Conservation (phyloP, 2,113 vertebrate species). For the Chunga burmeisteri region DNA sequence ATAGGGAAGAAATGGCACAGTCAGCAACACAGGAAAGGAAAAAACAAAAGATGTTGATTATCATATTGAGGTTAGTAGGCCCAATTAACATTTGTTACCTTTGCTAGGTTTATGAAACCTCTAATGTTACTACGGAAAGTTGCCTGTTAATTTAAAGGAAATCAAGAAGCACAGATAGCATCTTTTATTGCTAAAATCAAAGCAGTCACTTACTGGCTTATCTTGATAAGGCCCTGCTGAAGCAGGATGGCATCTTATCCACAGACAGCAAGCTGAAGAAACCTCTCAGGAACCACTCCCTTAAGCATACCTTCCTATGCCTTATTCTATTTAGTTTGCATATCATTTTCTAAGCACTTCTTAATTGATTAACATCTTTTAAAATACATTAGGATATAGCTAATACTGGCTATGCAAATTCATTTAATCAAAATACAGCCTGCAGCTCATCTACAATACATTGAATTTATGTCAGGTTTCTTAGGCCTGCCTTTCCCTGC, state of each 20-base stretch:
- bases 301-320: not conserved
- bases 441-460: not conserved
- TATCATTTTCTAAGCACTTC: conserved; percentile 9
- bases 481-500: not conserved
- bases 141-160: conserved; percentile 20
- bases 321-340: conserved; percentile 4
- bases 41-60: not conserved
- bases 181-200: conserved; percentile 42
- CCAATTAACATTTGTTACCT: conserved; percentile 9
- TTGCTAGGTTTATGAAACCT: conserved; percentile 10
- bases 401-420: conserved; percentile 32
- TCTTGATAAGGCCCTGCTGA: conserved; percentile 7
- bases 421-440: not conserved
- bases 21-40: not conserved
- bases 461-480: not conserved
- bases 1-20: not conserved
- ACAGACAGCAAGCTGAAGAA: not conserved
- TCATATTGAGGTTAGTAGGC: not conserved
- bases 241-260: not conserved
- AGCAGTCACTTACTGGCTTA: not conserved
- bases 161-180: conserved; percentile 30
- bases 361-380: conserved; percentile 44
- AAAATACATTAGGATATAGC: not conserved
- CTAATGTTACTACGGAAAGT: not conserved
- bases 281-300: not conserved